Percentiles rank a stretch among this genome's conserved stretches.
Evolutionary conservation across 2,113 vertebrate species (phyloP).

Genomic region (Corvus hawaiiensis): DNA sequence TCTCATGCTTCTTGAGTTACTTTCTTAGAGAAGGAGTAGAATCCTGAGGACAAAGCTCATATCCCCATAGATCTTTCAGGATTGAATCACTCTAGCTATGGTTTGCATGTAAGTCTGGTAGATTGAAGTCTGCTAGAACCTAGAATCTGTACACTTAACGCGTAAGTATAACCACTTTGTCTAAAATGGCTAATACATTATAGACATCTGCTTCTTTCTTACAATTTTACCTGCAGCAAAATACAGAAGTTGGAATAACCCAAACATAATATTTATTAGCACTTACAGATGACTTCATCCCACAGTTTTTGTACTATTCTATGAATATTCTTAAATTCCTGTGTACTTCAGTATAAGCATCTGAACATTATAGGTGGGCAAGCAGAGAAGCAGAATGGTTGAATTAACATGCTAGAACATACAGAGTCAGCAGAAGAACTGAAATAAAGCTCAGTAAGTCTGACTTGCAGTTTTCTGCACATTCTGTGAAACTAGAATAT

Average conservation of each 20-base stretch:
- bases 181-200: neutral
- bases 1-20: neutral
- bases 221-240: neutral
- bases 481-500: neutral
- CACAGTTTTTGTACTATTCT: neutral
- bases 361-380: neutral
- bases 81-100: neutral
- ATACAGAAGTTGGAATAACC: neutral
- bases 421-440: neutral
- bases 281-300: neutral
- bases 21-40: neutral
- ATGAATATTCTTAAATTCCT: neutral
- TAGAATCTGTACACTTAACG: neutral
- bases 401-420: neutral
- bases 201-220: neutral
- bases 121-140: neutral
- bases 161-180: neutral
- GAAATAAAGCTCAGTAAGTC: neutral
- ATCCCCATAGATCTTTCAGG: neutral
- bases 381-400: neutral
- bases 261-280: neutral
- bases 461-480: neutral
- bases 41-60: neutral
- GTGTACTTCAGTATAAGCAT: neutral
- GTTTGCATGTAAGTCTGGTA: neutral